Base-by-base conservation (phyloP, 2,113 vertebrate species). In the Gavia stellata region DNA sequence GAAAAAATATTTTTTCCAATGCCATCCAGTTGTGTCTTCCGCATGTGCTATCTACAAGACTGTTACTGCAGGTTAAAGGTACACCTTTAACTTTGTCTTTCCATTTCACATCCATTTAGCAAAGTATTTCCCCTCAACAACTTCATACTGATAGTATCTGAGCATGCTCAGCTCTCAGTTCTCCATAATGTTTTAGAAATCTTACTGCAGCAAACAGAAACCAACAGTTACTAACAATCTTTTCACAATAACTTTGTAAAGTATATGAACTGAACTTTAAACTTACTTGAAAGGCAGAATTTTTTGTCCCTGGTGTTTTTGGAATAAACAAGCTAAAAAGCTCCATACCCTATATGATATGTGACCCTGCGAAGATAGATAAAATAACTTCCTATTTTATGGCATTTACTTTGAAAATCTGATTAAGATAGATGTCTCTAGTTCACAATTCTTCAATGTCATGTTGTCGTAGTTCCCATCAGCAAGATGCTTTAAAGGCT, bases 401-500 rank as follows among this genome's bases (percentile, higher is more conserved):
- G 97, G 97, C 97, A 98, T 98, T 98, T 98, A 98, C 98, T 99
- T 98, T 97, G 97, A 98, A 98, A 99, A 98, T 98, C 96, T 98
- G 98, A 99, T 99, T 98, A 99, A 99, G 98, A 99, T 96, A 96
- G 97, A 99, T 98, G 98, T 97, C 96, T 98, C 97, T 80, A 96
- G 98, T 97, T 98, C 77, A 91, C 97, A 98, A 99, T 99, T 98
- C 98, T 98, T 99, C 98, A 99, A 98, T 98, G 98, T 99, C 99
- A 98, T 98, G 97, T 98, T 99, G 99, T 99, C 98, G 98, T 92
- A 97, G 97, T 96, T 98, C 97, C 98, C 98, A 98, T 99, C 98
- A 99, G 97, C 97, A 97, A 98, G 97, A 98, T 98, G 98, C 98
- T 99, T 99, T 98, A 98, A 98, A 98, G 98, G 98, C 97, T 98